Base-by-base conservation (phyloP, 2,797 vertebrate genomes). In the Danio albolineatus region DNA sequence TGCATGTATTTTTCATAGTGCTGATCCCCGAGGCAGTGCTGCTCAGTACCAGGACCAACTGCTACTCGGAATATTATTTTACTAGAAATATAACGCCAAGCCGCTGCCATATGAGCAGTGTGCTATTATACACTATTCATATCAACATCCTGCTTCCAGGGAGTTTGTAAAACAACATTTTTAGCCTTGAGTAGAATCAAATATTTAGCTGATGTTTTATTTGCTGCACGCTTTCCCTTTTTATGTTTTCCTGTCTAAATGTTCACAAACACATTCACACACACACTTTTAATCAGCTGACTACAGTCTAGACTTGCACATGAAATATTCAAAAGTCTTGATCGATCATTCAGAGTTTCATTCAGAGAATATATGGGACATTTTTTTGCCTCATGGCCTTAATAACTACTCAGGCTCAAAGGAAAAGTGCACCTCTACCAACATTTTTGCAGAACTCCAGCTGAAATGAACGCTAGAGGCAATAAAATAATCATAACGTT, bases 11-110 rank as follows among this genome's bases (percentile, higher is more conserved):
- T 51, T 57, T 59, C 28, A 48, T 39, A 19, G 38, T 57, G 16
- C 57, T 51, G 17, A 64, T 41, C 3, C 60, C 49, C 21, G 9
- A 13, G 28, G 17, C 69, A 43, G 19, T 69, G 8, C 48, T 28
- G 10, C 48, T 28, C 14, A 70, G 14, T 16, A 76, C 6, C 69
- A 62, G 49, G 53, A 66, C 46, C 53, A 72, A 57, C 28, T 57
- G 48, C 59, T 17, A 9, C 44, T 65, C n/a, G 41, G 16, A 80
- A 80, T 56, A 73, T 36, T 59, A 39, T 80, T 80, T 67, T 57
- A 36, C 69, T 62, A 43, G 10, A 51, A 57, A 56, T 57, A 59
- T 44, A 19, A 62, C 62, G 17, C n/a, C 16, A n/a, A 56, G 19
- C 17, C 46, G 43, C 59, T 38, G n/a, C n/a, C 36, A 38, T 39